Conservation (phyloP, 2,113 vertebrate genomes). For the Potamarius usumacintae region DNA sequence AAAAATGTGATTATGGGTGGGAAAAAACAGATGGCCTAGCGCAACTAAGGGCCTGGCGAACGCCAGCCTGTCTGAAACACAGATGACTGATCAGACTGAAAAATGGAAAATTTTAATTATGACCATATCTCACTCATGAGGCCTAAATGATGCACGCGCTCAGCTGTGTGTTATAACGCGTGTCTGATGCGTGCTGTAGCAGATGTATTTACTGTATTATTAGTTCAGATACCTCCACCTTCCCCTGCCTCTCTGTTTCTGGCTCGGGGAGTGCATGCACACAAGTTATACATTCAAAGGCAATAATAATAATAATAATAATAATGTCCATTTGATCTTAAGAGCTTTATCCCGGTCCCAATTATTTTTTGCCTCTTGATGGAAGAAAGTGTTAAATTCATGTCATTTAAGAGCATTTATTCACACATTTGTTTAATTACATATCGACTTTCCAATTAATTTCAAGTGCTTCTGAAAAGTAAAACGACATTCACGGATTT, state of each 20-base stretch:
- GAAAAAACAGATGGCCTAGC: slow-evolving; percentile 22
- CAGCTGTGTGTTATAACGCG: not conserved
- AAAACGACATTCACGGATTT: not conserved
- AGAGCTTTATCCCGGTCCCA: not conserved
- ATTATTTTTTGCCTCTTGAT: not conserved
- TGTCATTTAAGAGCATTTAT: not conserved
- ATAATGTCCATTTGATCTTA: too few relatives aligned
- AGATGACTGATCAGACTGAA: slow-evolving; percentile 20
- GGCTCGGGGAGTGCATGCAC: slow-evolving; percentile 8
- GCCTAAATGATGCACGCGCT: not conserved
- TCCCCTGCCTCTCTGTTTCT: not conserved
- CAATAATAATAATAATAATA: not conserved
- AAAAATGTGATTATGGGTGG: slow-evolving; percentile 39
- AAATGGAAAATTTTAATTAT: not conserved
- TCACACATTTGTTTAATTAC: not conserved
- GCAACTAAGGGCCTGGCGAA: slow-evolving; percentile 15
- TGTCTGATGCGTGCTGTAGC: not conserved
- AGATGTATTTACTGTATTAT: not conserved
- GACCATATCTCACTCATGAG: slow-evolving; percentile 15
- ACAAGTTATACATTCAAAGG: not conserved
- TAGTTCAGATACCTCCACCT: slow-evolving; percentile 26
- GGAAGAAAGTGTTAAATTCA: not conserved
- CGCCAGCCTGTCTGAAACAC: slow-evolving; percentile 4
- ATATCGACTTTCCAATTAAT: not conserved
- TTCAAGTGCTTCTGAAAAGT: not conserved